Evolutionary conservation across 2,888 invertebrate genomes (phyloP).

Genomic region (Parascotia fuliginaria): DNA sequence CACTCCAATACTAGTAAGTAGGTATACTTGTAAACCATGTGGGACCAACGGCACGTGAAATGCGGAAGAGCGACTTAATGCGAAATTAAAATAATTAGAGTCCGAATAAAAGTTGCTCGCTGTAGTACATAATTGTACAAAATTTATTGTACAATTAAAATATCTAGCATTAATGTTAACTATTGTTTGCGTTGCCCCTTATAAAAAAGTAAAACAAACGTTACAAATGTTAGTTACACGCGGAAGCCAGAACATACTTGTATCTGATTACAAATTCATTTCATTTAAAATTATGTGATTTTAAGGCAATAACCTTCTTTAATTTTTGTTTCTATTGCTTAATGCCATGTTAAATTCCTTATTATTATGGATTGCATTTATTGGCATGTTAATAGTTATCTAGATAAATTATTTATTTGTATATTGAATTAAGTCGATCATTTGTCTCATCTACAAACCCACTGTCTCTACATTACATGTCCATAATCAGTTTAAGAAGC

Average conservation of each 20-base stretch:
- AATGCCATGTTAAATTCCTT: too few relatives aligned
- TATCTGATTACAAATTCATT: conserved; percentile 26
- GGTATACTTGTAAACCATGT: conserved; percentile 31
- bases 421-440: too few relatives aligned
- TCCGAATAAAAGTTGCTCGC: conserved; percentile 33
- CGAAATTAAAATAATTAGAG: conserved; percentile 39
- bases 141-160: conserved; percentile 44
- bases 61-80: conserved; percentile 35
- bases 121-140: conserved; percentile 33
- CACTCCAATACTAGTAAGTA: conserved; percentile 1
- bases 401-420: too few relatives aligned
- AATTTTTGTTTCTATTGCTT: too few relatives aligned
- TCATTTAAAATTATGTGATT: background rate
- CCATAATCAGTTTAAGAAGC: too few relatives aligned
- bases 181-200: conserved; percentile 29
- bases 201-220: conserved; percentile 25
- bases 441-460: too few relatives aligned
- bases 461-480: too few relatives aligned
- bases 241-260: conserved; percentile 22
- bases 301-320: background rate
- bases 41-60: conserved; percentile 41
- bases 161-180: conserved; percentile 33
- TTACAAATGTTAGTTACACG: conserved; percentile 20
- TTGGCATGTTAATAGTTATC: too few relatives aligned
- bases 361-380: too few relatives aligned